These are phyloP conservation scores for Nemurella pictetii DNA, from an alignment of 2,888 invertebrate species.

Conservation along the genomic window DNA sequence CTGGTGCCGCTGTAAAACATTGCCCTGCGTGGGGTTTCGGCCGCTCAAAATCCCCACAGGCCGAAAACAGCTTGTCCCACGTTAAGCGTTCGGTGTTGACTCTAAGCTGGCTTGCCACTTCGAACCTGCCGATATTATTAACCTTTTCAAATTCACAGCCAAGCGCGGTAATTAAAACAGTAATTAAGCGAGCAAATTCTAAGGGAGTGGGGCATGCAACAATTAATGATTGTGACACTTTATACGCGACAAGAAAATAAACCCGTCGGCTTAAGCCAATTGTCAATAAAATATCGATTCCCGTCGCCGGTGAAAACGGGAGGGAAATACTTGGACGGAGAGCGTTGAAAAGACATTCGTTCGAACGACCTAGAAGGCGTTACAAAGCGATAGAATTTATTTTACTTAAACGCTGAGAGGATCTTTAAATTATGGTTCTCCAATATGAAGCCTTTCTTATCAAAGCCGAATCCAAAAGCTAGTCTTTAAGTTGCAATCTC, in stretches of 20 bases:
- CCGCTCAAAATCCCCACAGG: not conserved
- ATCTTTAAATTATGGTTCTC: constrained; percentile 10
- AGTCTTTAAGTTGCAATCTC: constrained; percentile 15
- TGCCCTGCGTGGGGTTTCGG: not conserved
- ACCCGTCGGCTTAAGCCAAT: not conserved
- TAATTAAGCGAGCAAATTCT: not conserved
- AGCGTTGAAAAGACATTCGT: not conserved
- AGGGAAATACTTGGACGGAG: not conserved
- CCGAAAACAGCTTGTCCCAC: not conserved
- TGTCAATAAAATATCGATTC: not conserved
- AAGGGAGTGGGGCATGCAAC: not conserved
- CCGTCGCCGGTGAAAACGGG: not conserved
- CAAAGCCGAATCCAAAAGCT: not conserved
- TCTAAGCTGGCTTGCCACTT: not conserved
- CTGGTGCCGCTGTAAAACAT: not conserved
- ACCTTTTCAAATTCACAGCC: not conserved
- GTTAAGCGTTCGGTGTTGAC: not conserved
- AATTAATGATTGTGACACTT: not conserved
- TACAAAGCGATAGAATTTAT: not conserved
- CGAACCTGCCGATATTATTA: not conserved
- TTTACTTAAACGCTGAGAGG: not conserved
- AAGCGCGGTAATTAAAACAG: not conserved
- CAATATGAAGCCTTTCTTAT: constrained; percentile 10
- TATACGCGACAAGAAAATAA: not conserved
- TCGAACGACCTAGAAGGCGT: not conserved